Evolutionary conservation across 23 tunicate species (phyloP), one percentile per base, ranked within the genome.

Genomic region (Ascidia mentula): DNA sequence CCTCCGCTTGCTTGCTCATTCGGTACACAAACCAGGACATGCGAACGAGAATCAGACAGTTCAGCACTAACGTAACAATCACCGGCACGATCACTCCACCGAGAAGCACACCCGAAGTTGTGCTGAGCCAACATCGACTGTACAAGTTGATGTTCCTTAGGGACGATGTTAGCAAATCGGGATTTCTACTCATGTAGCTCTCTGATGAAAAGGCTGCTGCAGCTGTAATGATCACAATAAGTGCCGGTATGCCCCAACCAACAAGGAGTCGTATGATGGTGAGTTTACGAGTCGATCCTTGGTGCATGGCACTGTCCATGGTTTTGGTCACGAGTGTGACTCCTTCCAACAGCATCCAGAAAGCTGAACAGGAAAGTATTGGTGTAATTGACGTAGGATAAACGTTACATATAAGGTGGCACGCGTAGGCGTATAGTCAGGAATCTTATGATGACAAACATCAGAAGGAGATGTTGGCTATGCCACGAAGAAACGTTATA

Each of bases 271-370:
- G 85, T 8, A 38, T 17, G 0, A 72, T 72, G 0, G 69, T 76
- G 31, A 81, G 38, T 38, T 81, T 81, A 0, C 59, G 40, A 18
- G 85, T 59, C n/a, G 72, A 36, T 39, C 40, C 24, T 26, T 76
- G 77, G 18, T 76, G 24, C 85, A 81, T 81, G 4, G 72, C 85
- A 38, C 77, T 40, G 77, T 81, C 85, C 69, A 81, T 70, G 69
- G 85, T 81, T 31, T 81, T 81, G 61, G 39, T 69, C 20, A 38
- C 12, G 0, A 81, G 85, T 0, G 85, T 81, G 0, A 81, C 40
- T 1, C 85, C 85, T 35, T 81, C 85, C 76, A 81, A 42, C 0
- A 81, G 78, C 85, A 81, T 81, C 85, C 85, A 81, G 60, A 72
- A 69, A 5, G 85, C 85, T 81, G 32, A 3, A 45, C 45, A 40